These are phyloP conservation scores for Pseudopipra pipra DNA, from an alignment of 2,113 vertebrate genomes.

Conservation along the genomic window DNA sequence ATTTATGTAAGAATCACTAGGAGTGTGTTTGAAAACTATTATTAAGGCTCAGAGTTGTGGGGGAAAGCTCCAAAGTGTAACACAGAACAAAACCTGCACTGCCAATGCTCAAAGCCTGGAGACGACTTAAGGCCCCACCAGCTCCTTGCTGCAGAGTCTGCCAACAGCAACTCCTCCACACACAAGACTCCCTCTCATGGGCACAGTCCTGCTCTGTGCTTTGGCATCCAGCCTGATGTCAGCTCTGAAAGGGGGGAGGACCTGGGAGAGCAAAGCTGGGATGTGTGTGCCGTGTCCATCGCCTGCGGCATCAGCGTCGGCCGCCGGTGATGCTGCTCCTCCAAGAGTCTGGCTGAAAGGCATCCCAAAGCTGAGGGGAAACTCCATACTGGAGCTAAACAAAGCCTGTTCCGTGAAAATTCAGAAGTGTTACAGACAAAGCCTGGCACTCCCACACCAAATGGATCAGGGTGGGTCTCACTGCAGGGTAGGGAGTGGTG, in stretches of 20 bases:
- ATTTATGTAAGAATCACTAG: background rate
- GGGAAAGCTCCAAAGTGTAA: background rate
- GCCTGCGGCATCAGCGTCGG: fast-evolving
- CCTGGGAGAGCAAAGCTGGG: background rate
- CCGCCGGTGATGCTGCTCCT: background rate
- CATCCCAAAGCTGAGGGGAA: background rate
- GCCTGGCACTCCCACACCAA: background rate
- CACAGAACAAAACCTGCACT: background rate
- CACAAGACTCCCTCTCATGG: background rate
- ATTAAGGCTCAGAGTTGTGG: background rate
- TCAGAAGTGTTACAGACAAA: background rate
- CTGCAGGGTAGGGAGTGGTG: background rate
- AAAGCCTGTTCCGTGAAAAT: background rate
- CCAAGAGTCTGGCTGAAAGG: background rate
- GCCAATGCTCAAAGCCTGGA: background rate
- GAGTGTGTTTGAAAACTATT: background rate
- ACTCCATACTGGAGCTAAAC: background rate
- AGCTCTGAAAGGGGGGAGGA: background rate
- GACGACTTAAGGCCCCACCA: background rate
- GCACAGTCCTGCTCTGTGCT: background rate
- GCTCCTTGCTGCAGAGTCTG: background rate
- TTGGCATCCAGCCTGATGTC: background rate
- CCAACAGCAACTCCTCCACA: background rate
- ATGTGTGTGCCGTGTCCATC: fast-evolving
- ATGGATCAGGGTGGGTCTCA: background rate